Evolutionary conservation across 1,140 invertebrate genomes (phyloP).

Genomic region (Dysdera silvatica): DNA sequence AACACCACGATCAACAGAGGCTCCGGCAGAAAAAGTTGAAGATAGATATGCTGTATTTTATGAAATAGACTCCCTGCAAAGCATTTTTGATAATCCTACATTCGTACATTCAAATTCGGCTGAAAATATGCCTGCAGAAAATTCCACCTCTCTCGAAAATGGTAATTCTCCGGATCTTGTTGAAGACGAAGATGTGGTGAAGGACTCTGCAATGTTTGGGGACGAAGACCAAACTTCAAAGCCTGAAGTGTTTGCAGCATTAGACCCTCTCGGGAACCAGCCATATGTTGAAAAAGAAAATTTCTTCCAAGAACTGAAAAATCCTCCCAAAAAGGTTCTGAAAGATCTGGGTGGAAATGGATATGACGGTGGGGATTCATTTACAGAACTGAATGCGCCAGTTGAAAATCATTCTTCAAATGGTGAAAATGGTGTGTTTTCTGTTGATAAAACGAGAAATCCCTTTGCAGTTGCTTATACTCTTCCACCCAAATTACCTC

Average conservation of each 20-base stretch:
- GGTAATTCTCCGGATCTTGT: too few relatives aligned
- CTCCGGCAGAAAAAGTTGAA: not conserved
- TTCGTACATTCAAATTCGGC: not conserved
- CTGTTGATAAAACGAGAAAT: not conserved
- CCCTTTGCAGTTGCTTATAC: not conserved
- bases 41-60: slow-evolving; percentile 30
- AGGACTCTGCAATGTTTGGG: not conserved
- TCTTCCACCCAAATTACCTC: slow-evolving; percentile 2
- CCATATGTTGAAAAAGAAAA: slow-evolving; percentile 90
- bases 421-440: not conserved
- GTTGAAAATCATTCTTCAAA: not conserved
- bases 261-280: slow-evolving; percentile 79
- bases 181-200: too few relatives aligned
- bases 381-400: not conserved
- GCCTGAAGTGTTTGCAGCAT: slow-evolving; percentile 70
- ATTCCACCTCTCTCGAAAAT: not conserved
- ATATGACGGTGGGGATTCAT: not conserved
- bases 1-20: not conserved
- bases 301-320: slow-evolving; percentile 88
- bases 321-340: slow-evolving; percentile 79
- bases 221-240: slow-evolving; percentile 43
- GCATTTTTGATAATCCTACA: slow-evolving; percentile 28
- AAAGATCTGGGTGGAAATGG: slow-evolving; percentile 61
- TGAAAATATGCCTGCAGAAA: not conserved
- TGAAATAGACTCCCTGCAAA: slow-evolving; percentile 25